Conservation (phyloP, 2,888 invertebrate genomes). For the Dasysyrphus tricinctus region DNA sequence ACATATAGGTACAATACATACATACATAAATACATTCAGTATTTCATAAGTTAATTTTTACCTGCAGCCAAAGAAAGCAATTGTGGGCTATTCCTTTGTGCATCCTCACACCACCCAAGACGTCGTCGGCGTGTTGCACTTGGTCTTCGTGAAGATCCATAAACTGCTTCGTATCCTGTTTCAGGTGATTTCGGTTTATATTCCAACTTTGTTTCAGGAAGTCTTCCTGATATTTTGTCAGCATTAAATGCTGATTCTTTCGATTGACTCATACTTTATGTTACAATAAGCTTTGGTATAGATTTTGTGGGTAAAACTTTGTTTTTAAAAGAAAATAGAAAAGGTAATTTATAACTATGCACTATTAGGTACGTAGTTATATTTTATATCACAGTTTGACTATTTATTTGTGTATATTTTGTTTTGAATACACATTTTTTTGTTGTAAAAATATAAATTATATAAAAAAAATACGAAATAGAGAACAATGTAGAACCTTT, state of each 20-base stretch:
- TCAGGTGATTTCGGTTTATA: slow-evolving; percentile 1
- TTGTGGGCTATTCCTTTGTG: slow-evolving; percentile 36
- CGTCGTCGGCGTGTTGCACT: background rate
- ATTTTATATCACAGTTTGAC: background rate
- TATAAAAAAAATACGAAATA: background rate
- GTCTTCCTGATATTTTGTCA: slow-evolving; percentile 1
- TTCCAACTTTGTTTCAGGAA: slow-evolving; percentile 11
- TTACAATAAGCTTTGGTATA: background rate
- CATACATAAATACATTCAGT: too few species aligned
- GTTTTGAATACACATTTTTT: background rate
- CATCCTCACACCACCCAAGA: slow-evolving; percentile 35
- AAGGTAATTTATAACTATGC: background rate
- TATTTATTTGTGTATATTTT: background rate
- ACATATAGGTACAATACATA: too few species aligned
- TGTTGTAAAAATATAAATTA: background rate
- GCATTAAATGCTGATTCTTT: background rate
- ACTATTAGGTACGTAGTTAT: background rate
- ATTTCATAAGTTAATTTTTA: slow-evolving; percentile 8
- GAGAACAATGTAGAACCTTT: background rate
- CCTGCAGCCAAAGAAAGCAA: slow-evolving; percentile 40
- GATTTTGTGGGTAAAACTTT: background rate
- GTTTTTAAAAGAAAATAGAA: background rate
- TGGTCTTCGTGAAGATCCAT: background rate
- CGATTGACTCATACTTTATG: slow-evolving; percentile 4
- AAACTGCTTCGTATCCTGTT: slow-evolving; percentile 20